phyloP scores from a whole-genome alignment of 2,888 invertebrate genomes.

The Panopea generosa region DNA sequence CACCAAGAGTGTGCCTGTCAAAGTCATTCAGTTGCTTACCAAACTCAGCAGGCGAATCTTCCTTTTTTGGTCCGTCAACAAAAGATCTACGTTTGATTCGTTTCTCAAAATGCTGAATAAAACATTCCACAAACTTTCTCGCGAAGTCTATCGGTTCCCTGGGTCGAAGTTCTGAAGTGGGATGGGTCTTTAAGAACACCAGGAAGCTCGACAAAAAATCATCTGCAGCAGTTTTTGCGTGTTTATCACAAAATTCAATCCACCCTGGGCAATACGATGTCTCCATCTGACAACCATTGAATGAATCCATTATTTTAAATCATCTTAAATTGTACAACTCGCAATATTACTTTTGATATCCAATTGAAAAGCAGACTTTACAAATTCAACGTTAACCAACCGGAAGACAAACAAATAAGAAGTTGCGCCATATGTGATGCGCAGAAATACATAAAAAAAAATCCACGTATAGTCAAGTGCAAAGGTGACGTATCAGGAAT shows the following conservation, averaged over 20 bases:
- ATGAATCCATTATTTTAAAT: conserved; percentile 37
- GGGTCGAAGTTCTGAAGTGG: conserved; percentile 80
- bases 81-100: conserved; percentile 77
- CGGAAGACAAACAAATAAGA: conserved; percentile 2
- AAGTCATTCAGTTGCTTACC: too few species aligned
- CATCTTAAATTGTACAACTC: conserved; percentile 5
- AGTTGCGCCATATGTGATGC: background rate
- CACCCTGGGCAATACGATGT: conserved; percentile 51
- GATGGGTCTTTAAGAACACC: conserved; percentile 84
- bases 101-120: conserved; percentile 93
- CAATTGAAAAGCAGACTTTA: background rate
- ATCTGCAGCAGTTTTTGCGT: conserved; percentile 93
- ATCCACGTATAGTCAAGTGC: background rate
- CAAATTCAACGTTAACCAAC: too few species aligned
- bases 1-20: too few species aligned
- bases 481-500: background rate
- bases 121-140: conserved; percentile 93
- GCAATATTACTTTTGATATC: background rate
- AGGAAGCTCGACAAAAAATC: conserved; percentile 95
- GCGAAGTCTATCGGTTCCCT: conserved; percentile 92
- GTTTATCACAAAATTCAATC: conserved; percentile 85
- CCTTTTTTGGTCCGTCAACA: background rate
- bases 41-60: too few species aligned
- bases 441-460: background rate
- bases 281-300: conserved; percentile 38